Conservation (phyloP, 2,797 vertebrate genomes). For the Synanceia verrucosa region DNA sequence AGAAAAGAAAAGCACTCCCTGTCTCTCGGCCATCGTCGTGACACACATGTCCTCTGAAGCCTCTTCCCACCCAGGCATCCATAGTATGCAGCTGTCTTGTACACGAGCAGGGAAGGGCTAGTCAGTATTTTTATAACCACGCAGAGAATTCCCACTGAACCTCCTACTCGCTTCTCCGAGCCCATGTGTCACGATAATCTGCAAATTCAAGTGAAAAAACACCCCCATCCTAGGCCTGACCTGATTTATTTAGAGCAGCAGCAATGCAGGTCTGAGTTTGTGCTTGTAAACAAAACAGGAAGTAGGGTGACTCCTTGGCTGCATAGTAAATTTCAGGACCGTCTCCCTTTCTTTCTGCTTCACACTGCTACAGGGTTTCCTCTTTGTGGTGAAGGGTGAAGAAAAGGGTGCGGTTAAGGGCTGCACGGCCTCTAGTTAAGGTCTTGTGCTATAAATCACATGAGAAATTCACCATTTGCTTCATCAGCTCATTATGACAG, state of each 20-base stretch:
- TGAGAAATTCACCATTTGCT: slow-evolving; percentile 16
- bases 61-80: slow-evolving; percentile 31
- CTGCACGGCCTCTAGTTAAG: not conserved
- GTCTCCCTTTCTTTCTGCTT: slow-evolving; percentile 3
- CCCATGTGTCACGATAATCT: slow-evolving; percentile 40
- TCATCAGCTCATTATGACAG: slow-evolving; percentile 46
- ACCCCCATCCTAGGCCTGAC: slow-evolving; percentile 31
- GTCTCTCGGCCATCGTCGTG: slow-evolving; percentile 25
- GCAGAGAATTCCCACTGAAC: slow-evolving; percentile 48
- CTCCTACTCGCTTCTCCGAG: slow-evolving; percentile 34
- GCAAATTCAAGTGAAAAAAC: slow-evolving; percentile 36
- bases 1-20: slow-evolving; percentile 20
- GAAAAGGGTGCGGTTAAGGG: not conserved
- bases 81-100: slow-evolving; percentile 36
- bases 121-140: slow-evolving; percentile 59
- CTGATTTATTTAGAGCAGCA: slow-evolving; percentile 47
- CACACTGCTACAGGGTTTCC: not conserved
- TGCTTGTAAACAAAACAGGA: slow-evolving; percentile 47
- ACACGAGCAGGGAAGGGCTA: slow-evolving; percentile 16
- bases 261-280: slow-evolving; percentile 32
- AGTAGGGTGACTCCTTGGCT: slow-evolving; percentile 6
- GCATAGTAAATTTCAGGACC: slow-evolving; percentile 12
- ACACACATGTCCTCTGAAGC: slow-evolving; percentile 38
- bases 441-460: slow-evolving; percentile 48
- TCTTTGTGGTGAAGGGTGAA: slow-evolving; percentile 1